A percentile compares a stretch with the other conserved stretches of the same genome.
Conservation (phyloP, 2,113 vertebrate species). For the Toxotes chatareus region DNA sequence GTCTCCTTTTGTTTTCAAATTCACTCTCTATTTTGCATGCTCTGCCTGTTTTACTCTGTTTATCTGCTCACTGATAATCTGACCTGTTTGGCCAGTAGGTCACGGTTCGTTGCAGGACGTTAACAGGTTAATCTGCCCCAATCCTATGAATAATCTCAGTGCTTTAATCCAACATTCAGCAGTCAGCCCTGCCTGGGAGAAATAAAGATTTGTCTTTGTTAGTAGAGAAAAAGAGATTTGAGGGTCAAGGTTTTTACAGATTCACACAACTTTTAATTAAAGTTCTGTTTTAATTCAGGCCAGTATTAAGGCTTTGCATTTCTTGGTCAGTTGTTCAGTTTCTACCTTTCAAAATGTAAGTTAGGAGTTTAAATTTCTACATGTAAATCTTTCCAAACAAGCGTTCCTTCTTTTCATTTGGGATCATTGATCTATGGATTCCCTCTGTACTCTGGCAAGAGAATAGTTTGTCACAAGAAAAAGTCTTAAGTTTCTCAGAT, state of each 20-base stretch:
- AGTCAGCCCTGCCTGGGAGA: background rate
- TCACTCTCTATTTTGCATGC: conserved; percentile 12
- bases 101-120: conserved; percentile 19
- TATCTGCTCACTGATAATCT: conserved; percentile 2
- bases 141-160: conserved; percentile 65
- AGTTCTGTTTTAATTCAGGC: conserved; percentile 38
- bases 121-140: conserved; percentile 70
- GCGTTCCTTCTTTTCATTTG: background rate
- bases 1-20: conserved; percentile 42
- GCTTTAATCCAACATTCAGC: conserved; percentile 63
- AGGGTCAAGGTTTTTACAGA: conserved; percentile 14
- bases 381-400: background rate
- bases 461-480: background rate
- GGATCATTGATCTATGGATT: background rate
- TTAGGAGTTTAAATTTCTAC: background rate
- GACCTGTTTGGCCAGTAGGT: conserved; percentile 47
- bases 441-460: background rate
- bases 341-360: background rate
- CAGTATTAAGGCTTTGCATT: background rate
- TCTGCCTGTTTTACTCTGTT: background rate
- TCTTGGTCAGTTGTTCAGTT: conserved; percentile 5
- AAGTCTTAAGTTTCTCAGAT: background rate
- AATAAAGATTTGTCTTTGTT: conserved; percentile 6
- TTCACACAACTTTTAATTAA: conserved; percentile 40
- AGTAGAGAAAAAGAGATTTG: background rate